These are phyloP conservation scores for Bombus waltoni DNA, from an alignment of 1,140 invertebrate genomes.

Conservation along the genomic window DNA sequence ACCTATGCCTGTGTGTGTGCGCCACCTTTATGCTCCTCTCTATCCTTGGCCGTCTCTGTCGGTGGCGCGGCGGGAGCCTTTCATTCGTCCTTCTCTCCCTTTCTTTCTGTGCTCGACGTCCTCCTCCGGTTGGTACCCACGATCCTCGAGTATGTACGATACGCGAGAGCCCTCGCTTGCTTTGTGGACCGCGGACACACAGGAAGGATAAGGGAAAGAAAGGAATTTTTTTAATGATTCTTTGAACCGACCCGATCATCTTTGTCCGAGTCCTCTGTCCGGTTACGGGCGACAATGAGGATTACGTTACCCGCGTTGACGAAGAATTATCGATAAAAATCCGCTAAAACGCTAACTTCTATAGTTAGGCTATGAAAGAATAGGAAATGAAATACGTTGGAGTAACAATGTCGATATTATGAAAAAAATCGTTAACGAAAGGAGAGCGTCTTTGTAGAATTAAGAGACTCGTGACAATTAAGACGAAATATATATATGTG, in stretches of 20 bases:
- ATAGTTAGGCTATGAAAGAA: not conserved
- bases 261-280: conserved; percentile 1
- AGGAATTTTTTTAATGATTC: conserved; percentile 42
- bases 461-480: not conserved
- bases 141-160: conserved; percentile 35
- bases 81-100: conserved; percentile 17
- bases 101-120: conserved; percentile 18
- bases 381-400: not conserved
- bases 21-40: conserved; percentile 37
- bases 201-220: conserved; percentile 39
- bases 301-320: not conserved
- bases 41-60: conserved; percentile 25
- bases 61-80: conserved; percentile 23
- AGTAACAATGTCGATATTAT: not conserved
- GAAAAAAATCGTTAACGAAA: not conserved
- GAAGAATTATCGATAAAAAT: not conserved
- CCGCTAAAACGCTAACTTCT: not conserved
- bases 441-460: not conserved
- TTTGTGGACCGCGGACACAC: conserved; percentile 38
- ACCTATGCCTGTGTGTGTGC: not conserved
- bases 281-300: not conserved
- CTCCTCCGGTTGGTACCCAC: conserved; percentile 34
- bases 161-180: conserved; percentile 5
- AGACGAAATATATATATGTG: not conserved
- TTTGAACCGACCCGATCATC: conserved; percentile 13